Evolutionary conservation across 1,140 invertebrate species (phyloP), one percentile per base, ranked within the genome.

Genomic region (Heliconius melpomene): DNA sequence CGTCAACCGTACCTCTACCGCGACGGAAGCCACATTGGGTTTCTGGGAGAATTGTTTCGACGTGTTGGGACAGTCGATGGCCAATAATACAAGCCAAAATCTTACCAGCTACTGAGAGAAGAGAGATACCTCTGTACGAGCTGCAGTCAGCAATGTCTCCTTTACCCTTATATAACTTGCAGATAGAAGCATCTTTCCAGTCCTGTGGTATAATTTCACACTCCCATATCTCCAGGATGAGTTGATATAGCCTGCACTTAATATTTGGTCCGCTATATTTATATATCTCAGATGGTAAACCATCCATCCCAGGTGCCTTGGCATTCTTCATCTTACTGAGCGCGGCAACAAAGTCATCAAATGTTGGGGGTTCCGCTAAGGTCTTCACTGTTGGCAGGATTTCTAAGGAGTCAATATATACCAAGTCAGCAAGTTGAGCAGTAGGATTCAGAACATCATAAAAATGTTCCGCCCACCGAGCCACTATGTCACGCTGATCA

Each of bases 131-230:
- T 29, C 85, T 70, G 66, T 82, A 83, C 13, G 81, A 85, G 36
- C 74, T 76, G 32, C 85, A 86, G 66, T 86, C 81, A 7, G 71
- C 57, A 23, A 79, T 29, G 52, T 86, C 79, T 13, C 85, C 81
- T 60, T 83, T 86, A 8, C 83, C 79, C 70, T 83, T 85, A 60
- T 85, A 82, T 6, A 82, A n/a, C 26, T 83, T 85, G 50, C 81
- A 80, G 8, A 83, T 80, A 9, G 38, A 52, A 7, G 77, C 71
- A 74, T 84, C 75, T 76, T 38, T 82, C 79, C 77, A 82, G 9
- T 82, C 82, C 72, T 83, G 80, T 6, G 83, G 85, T 29, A 86
- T 20, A 20, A 50, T 54, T 74, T 80, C 80, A 32, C 2, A 16
- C 3, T 82, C 76, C 82, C 82, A 86, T 5, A 83, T 77, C 23